Evolutionary conservation across 1,140 invertebrate genomes (phyloP).

Genomic region (Bradynema listronoti): DNA sequence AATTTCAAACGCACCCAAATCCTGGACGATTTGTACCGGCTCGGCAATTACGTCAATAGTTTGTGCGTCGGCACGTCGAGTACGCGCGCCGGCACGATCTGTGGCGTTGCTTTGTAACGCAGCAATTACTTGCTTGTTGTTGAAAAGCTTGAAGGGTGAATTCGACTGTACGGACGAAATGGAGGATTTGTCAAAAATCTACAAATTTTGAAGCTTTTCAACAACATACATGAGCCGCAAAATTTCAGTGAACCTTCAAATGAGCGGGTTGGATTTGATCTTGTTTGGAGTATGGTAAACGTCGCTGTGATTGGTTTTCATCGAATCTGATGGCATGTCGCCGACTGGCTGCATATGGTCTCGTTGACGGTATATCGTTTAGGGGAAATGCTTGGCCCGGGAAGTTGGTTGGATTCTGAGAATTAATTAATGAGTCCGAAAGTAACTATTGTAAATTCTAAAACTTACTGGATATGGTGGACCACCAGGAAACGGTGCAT

Average conservation of each 20-base stretch:
- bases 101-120: background rate
- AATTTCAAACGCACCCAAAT: background rate
- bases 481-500: background rate
- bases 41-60: slow-evolving; percentile 1
- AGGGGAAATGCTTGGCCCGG: background rate
- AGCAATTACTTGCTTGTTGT: background rate
- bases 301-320: background rate
- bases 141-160: background rate
- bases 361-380: background rate
- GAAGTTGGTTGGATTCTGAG: background rate
- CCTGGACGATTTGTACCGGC: background rate
- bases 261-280: too few relatives aligned
- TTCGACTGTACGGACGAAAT: background rate
- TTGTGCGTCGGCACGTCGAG: background rate
- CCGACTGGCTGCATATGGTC: slow-evolving; percentile 4
- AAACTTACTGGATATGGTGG: background rate
- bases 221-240: background rate
- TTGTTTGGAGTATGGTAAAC: too few relatives aligned
- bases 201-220: background rate
- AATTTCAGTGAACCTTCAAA: too few relatives aligned
- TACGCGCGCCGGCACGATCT: background rate
- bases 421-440: background rate
- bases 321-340: background rate
- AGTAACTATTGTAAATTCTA: background rate
- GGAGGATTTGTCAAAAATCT: background rate